A percentile compares a stretch with the other conserved stretches of the same genome.
phyloP scores from a whole-genome alignment of 2,888 invertebrate species.

The Scrobipalpa atriplicella region DNA sequence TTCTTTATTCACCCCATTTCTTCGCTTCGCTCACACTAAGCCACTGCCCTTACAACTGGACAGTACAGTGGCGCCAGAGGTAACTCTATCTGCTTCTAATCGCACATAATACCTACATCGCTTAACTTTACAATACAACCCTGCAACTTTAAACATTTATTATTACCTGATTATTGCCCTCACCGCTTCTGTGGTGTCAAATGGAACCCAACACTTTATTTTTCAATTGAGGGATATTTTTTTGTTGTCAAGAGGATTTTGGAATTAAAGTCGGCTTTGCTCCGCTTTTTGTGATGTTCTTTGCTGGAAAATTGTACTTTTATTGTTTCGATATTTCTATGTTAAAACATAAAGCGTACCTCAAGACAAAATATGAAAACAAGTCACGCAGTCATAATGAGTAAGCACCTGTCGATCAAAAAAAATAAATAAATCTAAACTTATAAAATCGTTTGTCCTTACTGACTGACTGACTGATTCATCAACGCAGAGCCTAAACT shows the following conservation, averaged over 20 bases:
- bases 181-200: slow-evolving; percentile 9
- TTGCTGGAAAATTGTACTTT: no score
- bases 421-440: no score
- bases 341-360: no score
- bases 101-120: not conserved
- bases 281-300: not conserved
- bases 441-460: no score
- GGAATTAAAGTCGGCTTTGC: not conserved
- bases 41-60: not conserved
- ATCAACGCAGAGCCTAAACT: no score
- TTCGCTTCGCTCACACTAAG: not conserved
- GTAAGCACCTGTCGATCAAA: no score
- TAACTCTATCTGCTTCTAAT: slow-evolving; percentile 9
- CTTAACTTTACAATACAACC: slow-evolving; percentile 1
- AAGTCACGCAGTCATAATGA: no score
- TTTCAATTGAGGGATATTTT: slow-evolving; percentile 6
- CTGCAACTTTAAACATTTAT: slow-evolving; percentile 1
- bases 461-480: no score
- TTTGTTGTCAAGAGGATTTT: not conserved
- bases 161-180: slow-evolving; percentile 3
- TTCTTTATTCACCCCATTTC: not conserved
- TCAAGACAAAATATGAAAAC: no score
- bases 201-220: not conserved
- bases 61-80: slow-evolving; percentile 17
- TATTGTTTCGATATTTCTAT: no score